phyloP scores from a whole-genome alignment of 2,113 vertebrate species.

The Apistogramma diplotaenia region DNA sequence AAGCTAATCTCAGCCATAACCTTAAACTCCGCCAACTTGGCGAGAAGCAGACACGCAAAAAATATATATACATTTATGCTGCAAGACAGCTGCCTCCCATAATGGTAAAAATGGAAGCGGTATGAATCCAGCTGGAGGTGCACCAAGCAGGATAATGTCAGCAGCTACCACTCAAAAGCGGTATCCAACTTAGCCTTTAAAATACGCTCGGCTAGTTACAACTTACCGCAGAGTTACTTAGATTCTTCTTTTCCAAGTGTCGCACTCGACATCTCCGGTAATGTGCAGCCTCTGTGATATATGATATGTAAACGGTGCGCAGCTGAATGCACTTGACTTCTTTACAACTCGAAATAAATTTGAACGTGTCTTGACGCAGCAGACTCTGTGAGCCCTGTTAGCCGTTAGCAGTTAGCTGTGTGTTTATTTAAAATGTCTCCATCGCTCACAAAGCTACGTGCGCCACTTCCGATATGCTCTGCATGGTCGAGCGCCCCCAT shows the following conservation, averaged over 20 bases:
- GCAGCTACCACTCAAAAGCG: conserved; percentile 15
- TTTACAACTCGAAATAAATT: background rate
- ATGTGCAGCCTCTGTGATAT: background rate
- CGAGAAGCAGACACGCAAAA: conserved; percentile 13
- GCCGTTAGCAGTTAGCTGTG: conserved; percentile 61
- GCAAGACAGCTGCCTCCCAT: conserved; percentile 29
- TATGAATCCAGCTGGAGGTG: conserved; percentile 1
- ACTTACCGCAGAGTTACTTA: conserved; percentile 70
- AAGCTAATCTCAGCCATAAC: conserved; percentile 38
- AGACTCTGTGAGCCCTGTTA: conserved; percentile 49
- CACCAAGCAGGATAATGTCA: conserved; percentile 33
- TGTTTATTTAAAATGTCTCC: conserved; percentile 80
- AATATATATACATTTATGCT: background rate
- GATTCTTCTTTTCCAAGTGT: conserved; percentile 46
- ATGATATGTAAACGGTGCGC: background rate
- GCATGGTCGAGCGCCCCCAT: background rate
- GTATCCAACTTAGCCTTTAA: conserved; percentile 36
- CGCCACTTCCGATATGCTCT: conserved; percentile 62
- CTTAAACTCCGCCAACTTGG: conserved; percentile 17
- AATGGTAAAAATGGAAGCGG: conserved; percentile 58
- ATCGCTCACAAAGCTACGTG: conserved; percentile 64
- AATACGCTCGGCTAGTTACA: conserved; percentile 23
- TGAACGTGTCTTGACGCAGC: conserved; percentile 48
- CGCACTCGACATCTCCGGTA: conserved; percentile 64
- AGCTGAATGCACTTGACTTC: background rate